A percentile compares a stretch with the other conserved stretches of the same genome.
Evolutionary conservation across 2,888 invertebrate genomes (phyloP).

Genomic region (Tubulanus polymorphus): DNA sequence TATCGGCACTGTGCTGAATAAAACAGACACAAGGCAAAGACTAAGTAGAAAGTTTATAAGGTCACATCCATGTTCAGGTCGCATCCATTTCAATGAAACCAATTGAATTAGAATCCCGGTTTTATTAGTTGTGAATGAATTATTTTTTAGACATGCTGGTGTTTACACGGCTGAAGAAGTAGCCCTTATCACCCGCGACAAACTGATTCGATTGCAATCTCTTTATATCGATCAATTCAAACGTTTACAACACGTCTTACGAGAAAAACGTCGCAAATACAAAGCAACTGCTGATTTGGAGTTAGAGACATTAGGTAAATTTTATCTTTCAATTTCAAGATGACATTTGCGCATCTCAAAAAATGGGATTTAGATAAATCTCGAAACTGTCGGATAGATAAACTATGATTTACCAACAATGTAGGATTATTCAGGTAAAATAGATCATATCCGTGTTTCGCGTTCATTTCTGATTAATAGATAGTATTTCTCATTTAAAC

Average conservation of each 20-base stretch:
- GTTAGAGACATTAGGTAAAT: constrained; percentile 70
- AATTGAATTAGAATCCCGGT: background rate
- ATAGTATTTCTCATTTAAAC: too few relatives aligned
- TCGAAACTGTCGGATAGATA: too few relatives aligned
- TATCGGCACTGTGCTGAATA: too few relatives aligned
- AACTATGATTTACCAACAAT: too few relatives aligned
- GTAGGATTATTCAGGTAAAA: too few relatives aligned
- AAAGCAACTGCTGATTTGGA: constrained; percentile 69
- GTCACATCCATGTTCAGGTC: background rate
- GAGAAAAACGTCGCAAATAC: constrained; percentile 70
- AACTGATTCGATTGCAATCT: constrained; percentile 71
- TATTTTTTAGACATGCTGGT: constrained; percentile 70
- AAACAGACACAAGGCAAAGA: too few relatives aligned
- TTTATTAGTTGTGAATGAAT: background rate
- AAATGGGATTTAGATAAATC: too few relatives aligned
- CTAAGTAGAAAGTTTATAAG: too few relatives aligned
- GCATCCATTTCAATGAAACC: background rate
- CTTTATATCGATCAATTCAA: constrained; percentile 80
- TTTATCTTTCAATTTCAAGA: too few relatives aligned
- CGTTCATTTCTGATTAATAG: too few relatives aligned
- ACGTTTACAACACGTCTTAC: constrained; percentile 68
- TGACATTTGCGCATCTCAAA: too few relatives aligned
- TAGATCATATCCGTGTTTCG: too few relatives aligned
- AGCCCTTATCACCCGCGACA: constrained; percentile 69
- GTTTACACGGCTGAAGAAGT: constrained; percentile 87